Evolutionary conservation across 2,888 invertebrate species (phyloP).

Genomic region (Chymomyza fuscimana): DNA sequence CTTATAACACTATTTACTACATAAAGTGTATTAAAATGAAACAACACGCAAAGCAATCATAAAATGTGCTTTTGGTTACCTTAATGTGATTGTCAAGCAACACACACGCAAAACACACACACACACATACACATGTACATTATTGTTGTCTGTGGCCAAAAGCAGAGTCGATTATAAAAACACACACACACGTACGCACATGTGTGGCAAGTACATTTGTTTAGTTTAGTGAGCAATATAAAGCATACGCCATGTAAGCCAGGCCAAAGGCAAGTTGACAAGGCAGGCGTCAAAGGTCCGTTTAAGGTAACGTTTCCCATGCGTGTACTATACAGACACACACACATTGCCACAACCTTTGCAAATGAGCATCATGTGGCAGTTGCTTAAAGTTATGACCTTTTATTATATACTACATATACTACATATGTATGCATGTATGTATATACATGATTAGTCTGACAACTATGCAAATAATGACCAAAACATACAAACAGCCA

Average conservation of each 20-base stretch:
- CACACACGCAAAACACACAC: slow-evolving; percentile 19
- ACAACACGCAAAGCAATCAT: slow-evolving; percentile 64
- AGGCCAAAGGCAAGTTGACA: slow-evolving; percentile 43
- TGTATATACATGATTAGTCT: background rate
- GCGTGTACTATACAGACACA: slow-evolving; percentile 35
- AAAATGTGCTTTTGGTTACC: slow-evolving; percentile 68
- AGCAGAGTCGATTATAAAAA: slow-evolving; percentile 9
- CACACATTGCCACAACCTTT: background rate
- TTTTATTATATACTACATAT: background rate
- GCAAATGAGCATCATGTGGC: background rate
- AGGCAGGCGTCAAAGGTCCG: slow-evolving; percentile 60
- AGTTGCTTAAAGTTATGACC: background rate
- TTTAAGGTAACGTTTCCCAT: slow-evolving; percentile 72
- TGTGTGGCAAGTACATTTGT: background rate
- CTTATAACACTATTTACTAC: background rate
- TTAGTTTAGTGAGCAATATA: slow-evolving; percentile 34
- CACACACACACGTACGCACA: slow-evolving; percentile 4
- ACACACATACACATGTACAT: slow-evolving; percentile 28
- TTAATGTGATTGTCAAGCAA: slow-evolving; percentile 65
- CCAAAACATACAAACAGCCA: background rate
- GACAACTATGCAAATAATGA: background rate
- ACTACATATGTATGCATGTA: too few relatives aligned
- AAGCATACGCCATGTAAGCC: slow-evolving; percentile 50
- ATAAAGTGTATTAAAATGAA: slow-evolving; percentile 4
- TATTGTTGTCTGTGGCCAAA: slow-evolving; percentile 3